Conservation (phyloP, 1,140 invertebrate species). For the Halesus radiatus region DNA sequence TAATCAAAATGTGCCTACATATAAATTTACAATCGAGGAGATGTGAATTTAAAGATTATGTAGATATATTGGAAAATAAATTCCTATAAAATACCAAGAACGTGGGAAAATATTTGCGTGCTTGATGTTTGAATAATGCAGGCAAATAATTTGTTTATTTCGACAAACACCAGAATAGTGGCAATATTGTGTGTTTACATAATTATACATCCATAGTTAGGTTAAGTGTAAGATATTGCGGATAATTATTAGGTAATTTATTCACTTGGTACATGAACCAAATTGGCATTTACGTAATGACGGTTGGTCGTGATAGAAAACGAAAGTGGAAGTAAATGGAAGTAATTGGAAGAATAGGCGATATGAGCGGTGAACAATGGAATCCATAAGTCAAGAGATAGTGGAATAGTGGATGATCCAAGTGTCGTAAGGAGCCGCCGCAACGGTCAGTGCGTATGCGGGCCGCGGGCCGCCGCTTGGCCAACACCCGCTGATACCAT, state of each 20-base stretch:
- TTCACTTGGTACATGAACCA: neutral
- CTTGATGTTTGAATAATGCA: too few relatives aligned
- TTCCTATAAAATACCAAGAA: too few relatives aligned
- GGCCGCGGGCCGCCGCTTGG: conserved; percentile 52
- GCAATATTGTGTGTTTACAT: neutral
- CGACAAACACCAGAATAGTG: too few relatives aligned
- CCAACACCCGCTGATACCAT: conserved; percentile 46
- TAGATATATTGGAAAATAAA: too few relatives aligned
- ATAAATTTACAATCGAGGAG: too few relatives aligned
- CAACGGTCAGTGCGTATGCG: conserved; percentile 56
- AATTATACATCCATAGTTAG: neutral
- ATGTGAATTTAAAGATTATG: too few relatives aligned
- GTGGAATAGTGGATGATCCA: conserved; percentile 45
- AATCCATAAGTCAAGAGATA: neutral
- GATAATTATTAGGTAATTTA: conserved; percentile 3
- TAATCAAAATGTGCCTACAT: too few relatives aligned
- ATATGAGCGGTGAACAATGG: conserved; percentile 48
- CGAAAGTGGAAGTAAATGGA: conserved; percentile 42
- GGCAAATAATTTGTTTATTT: too few relatives aligned
- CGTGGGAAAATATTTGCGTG: too few relatives aligned
- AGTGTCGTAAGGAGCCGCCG: conserved; percentile 45
- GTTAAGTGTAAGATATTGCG: neutral
- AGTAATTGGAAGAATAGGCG: conserved; percentile 16
- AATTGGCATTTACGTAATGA: conserved; percentile 39
- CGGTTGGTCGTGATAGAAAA: conserved; percentile 11